Evolutionary conservation across 2,797 vertebrate species (phyloP).

Genomic region (Glyptemys insculpta): DNA sequence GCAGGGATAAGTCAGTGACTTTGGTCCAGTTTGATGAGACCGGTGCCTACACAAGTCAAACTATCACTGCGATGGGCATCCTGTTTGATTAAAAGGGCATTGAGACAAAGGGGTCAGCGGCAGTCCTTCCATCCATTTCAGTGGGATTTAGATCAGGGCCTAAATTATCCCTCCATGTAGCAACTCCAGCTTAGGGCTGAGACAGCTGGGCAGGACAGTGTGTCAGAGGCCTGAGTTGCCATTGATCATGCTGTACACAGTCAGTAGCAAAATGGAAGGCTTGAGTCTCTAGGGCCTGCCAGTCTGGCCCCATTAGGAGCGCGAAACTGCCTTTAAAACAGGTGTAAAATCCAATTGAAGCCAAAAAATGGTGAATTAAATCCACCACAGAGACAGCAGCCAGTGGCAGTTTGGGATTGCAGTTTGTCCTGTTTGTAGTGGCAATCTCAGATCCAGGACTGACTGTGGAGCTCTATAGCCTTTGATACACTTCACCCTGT

Average conservation of each 20-base stretch:
- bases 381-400: background rate
- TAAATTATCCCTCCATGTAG: background rate
- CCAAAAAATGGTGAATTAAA: background rate
- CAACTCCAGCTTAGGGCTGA: background rate
- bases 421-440: background rate
- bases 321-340: background rate
- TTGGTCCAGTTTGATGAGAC: background rate
- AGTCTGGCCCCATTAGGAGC: background rate
- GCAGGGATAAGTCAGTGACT: background rate
- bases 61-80: background rate
- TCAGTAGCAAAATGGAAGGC: background rate
- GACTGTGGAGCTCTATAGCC: conserved; percentile 37
- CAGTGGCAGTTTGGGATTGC: background rate
- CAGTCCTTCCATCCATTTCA: background rate
- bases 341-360: background rate
- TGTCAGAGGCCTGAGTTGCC: background rate
- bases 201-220: background rate
- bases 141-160: background rate
- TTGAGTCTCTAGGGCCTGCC: background rate
- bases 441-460: background rate
- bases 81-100: background rate
- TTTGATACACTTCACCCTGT: conserved; percentile 1
- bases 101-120: background rate
- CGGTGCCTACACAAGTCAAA: background rate
- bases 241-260: background rate